These are phyloP conservation scores for Lepidotrigona ventralis DNA, from an alignment of 1,140 invertebrate genomes.

Conservation along the genomic window DNA sequence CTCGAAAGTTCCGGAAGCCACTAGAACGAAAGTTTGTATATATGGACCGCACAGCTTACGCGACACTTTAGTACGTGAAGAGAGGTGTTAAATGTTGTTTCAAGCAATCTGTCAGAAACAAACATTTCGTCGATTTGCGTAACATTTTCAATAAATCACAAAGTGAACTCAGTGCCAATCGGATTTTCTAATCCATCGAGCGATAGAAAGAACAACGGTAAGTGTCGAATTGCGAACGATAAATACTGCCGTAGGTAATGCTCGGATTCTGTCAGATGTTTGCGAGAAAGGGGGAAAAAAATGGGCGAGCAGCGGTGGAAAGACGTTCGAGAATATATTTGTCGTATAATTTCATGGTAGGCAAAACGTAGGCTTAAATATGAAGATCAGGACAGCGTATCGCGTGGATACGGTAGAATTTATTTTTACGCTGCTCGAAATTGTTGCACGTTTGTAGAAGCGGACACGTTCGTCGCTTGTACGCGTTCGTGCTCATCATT, in stretches of 20 bases:
- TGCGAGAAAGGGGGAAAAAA: conserved; percentile 14
- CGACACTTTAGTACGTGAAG: conserved; percentile 72
- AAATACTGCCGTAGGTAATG: neutral
- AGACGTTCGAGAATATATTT: conserved; percentile 2
- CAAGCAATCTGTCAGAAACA: conserved; percentile 28
- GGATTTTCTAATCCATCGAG: conserved; percentile 26
- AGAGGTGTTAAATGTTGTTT: conserved; percentile 58
- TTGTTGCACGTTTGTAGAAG: conserved; percentile 36
- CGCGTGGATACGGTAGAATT: conserved; percentile 37
- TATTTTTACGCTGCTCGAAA: conserved; percentile 62
- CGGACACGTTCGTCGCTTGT: conserved; percentile 59
- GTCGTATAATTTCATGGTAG: neutral
- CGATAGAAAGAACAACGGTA: conserved; percentile 28
- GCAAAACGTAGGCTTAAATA: neutral
- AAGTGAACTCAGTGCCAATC: conserved; percentile 45
- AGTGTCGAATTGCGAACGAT: conserved; percentile 14
- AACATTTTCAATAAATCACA: neutral
- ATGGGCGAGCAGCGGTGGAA: neutral
- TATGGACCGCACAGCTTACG: conserved; percentile 69
- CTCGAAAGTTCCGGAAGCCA: conserved; percentile 77
- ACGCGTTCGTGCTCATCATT: conserved; percentile 66
- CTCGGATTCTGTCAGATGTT: conserved; percentile 42
- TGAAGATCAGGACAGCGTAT: neutral
- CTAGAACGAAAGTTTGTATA: conserved; percentile 74
- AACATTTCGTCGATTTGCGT: neutral